Percentiles rank a stretch among this genome's conserved stretches.
These are phyloP conservation scores for Elanoides forficatus DNA, from an alignment of 2,113 vertebrate genomes.

Conservation along the genomic window DNA sequence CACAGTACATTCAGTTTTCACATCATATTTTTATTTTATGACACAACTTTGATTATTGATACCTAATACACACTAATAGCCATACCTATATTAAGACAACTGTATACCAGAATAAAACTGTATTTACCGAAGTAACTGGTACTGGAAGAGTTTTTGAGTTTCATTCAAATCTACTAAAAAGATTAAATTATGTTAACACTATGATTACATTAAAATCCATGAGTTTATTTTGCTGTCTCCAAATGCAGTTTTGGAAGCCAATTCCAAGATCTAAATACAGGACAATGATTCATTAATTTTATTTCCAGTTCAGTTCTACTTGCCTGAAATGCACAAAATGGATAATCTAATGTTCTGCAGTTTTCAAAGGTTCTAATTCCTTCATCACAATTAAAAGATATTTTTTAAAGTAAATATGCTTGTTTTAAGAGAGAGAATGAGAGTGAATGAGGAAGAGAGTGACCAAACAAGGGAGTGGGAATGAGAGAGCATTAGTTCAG, in stretches of 20 bases:
- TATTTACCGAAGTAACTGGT: background rate
- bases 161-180: background rate
- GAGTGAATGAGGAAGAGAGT: background rate
- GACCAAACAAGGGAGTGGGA: background rate
- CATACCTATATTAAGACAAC: background rate
- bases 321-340: background rate
- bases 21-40: background rate
- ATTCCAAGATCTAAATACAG: background rate
- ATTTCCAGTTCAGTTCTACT: background rate
- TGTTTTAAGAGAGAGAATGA: background rate
- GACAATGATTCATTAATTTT: background rate
- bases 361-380: background rate
- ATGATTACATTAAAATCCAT: background rate
- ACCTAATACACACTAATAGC: background rate
- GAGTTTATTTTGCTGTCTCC: background rate
- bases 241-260: background rate
- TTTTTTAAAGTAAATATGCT: background rate
- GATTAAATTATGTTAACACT: background rate
- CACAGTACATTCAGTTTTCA: background rate
- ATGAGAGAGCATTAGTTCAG: background rate
- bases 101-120: background rate
- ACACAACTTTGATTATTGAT: background rate
- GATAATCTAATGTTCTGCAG: background rate
- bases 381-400: background rate
- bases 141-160: background rate